Evolutionary conservation across 53 echinoderm and acorn worm species (phyloP).

Genomic region (Hippasteria phrygiana): DNA sequence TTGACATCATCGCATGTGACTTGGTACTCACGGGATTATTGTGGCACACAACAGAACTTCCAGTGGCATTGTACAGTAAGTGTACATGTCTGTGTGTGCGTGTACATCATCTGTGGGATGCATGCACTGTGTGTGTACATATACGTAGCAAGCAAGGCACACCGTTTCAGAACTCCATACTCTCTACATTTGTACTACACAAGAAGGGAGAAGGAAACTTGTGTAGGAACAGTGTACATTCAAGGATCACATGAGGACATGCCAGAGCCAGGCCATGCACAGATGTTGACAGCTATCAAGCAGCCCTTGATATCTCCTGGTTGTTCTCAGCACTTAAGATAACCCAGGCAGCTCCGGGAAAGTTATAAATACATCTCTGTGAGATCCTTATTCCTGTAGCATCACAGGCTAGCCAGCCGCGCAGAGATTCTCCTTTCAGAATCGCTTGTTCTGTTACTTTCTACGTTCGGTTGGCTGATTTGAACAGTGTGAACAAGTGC

Average conservation of each 20-base stretch:
- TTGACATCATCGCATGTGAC: constrained; percentile 58
- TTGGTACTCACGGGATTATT: not conserved
- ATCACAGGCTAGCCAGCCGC: not conserved
- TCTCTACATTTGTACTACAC: constrained; percentile 1
- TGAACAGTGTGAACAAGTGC: constrained; percentile 28
- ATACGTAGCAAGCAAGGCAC: not conserved
- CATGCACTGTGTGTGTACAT: not conserved
- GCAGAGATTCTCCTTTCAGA: not conserved
- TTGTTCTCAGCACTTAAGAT: not conserved
- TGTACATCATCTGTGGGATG: not conserved
- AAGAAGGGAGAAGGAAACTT: not conserved
- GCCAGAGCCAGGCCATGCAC: not conserved
- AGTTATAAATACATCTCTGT: constrained; percentile 18
- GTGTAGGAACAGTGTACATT: not conserved
- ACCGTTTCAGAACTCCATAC: too few species aligned
- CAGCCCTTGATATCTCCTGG: constrained; percentile 13
- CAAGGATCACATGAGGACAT: constrained; percentile 31
- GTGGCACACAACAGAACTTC: not conserved
- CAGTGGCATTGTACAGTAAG: not conserved
- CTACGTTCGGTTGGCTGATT: not conserved
- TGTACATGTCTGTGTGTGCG: too few species aligned
- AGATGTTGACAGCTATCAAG: constrained; percentile 22
- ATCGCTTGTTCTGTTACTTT: not conserved
- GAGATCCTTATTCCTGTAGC: not conserved
- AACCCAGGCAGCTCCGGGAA: not conserved